Conservation (phyloP, 2,797 vertebrate genomes). For the Enteromius thamalakanensis region DNA sequence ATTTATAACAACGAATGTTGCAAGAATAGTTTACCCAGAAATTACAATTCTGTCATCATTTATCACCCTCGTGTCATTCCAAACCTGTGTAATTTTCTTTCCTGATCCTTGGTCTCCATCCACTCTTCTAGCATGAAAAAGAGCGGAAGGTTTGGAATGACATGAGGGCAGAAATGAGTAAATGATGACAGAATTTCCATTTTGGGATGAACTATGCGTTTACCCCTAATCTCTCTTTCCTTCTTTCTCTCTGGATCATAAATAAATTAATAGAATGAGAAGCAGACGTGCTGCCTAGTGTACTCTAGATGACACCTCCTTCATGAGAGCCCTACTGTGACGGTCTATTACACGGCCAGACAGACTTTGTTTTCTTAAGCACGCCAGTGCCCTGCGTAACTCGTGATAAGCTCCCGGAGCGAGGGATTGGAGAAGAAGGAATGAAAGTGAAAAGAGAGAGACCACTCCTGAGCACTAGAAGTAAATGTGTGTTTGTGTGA, state of each 20-base stretch:
- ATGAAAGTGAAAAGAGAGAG: slow-evolving; percentile 38
- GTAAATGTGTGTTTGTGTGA: slow-evolving; percentile 14
- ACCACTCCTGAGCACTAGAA: neutral
- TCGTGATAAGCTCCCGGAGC: slow-evolving; percentile 52
- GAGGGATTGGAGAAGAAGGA: neutral
- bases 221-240: slow-evolving; percentile 1
- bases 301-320: slow-evolving; percentile 61
- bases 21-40: neutral
- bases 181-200: neutral
- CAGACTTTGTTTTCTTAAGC: slow-evolving; percentile 61
- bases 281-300: slow-evolving; percentile 58
- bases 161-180: neutral
- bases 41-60: slow-evolving; percentile 9
- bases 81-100: neutral
- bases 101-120: neutral
- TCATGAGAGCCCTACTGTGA: slow-evolving; percentile 47
- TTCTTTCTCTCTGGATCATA: slow-evolving; percentile 45
- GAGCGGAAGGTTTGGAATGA: neutral
- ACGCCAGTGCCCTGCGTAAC: slow-evolving; percentile 39
- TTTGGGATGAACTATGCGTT: neutral
- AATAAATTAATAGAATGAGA: slow-evolving; percentile 66
- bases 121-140: neutral
- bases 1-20: slow-evolving; percentile 28
- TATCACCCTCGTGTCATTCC: neutral
- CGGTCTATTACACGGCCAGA: slow-evolving; percentile 39